A percentile compares a stretch with the other conserved stretches of the same genome.
These are phyloP conservation scores for Rosalia funebris DNA, from an alignment of 2,888 invertebrate species.

Conservation along the genomic window DNA sequence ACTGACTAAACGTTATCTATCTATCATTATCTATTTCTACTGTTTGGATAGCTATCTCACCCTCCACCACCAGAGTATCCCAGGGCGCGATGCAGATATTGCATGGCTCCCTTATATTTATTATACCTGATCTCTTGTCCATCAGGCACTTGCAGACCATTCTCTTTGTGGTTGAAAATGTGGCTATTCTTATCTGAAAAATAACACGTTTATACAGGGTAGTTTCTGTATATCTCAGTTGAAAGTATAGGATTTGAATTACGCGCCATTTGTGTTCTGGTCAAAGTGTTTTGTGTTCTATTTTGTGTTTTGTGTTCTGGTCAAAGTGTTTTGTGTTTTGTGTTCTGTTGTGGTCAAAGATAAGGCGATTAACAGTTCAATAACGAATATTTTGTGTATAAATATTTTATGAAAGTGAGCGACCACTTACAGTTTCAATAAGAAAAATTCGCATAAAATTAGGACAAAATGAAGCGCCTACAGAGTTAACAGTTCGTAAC, in stretches of 20 bases:
- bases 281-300: too few species aligned
- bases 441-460: too few species aligned
- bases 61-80: constrained; percentile 56
- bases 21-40: constrained; percentile 34
- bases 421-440: too few species aligned
- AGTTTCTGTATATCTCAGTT: background rate
- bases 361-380: too few species aligned
- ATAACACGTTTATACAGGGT: constrained; percentile 22
- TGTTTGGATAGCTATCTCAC: constrained; percentile 56
- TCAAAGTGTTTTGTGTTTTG: too few species aligned
- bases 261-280: too few species aligned
- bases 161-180: constrained; percentile 77
- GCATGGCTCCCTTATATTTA: constrained; percentile 62
- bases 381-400: too few species aligned
- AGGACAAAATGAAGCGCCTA: too few species aligned
- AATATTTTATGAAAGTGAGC: too few species aligned
- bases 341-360: too few species aligned
- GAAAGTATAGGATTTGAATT: background rate
- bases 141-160: constrained; percentile 68
- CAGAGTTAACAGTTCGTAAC: too few species aligned
- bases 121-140: constrained; percentile 62
- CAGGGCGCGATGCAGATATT: constrained; percentile 61
- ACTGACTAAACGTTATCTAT: constrained; percentile 30
- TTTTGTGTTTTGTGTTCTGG: too few species aligned
- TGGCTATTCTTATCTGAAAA: constrained; percentile 68